Percentiles rank a stretch among this genome's conserved stretches.
Conservation (phyloP, 2,888 invertebrate species). For the Rhamnusium bicolor region DNA sequence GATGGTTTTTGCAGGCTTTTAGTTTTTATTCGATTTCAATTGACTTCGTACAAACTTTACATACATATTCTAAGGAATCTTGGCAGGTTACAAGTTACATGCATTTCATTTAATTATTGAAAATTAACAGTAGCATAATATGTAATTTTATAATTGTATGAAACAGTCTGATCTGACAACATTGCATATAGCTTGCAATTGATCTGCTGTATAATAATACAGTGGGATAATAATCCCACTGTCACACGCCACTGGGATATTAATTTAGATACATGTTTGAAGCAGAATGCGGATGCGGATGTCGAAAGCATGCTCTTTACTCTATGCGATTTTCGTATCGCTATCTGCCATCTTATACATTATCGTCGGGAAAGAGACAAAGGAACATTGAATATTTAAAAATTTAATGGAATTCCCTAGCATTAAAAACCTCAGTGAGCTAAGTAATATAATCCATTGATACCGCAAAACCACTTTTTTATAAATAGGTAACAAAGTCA, state of each 20-base stretch:
- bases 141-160: not conserved
- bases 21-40: no score
- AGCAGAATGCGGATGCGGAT: conserved; percentile 28
- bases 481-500: no score
- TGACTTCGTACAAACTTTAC: no score
- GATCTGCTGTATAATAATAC: not conserved
- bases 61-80: no score
- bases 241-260: conserved; percentile 4
- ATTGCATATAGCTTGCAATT: not conserved
- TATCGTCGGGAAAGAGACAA: conserved; percentile 1
- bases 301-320: conserved; percentile 9
- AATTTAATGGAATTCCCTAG: conserved; percentile 21
- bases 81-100: no score
- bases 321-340: conserved; percentile 17
- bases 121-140: no score
- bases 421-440: not conserved
- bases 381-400: conserved; percentile 15
- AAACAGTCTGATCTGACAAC: not conserved
- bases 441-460: not conserved
- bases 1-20: no score
- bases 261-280: not conserved
- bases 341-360: conserved; percentile 9
- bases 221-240: no score
- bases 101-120: no score
- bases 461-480: no score